Percentiles rank a stretch among this genome's conserved stretches.
Conservation (phyloP, 2,797 vertebrate genomes). For the Acrossocheilus wenchowensis region DNA sequence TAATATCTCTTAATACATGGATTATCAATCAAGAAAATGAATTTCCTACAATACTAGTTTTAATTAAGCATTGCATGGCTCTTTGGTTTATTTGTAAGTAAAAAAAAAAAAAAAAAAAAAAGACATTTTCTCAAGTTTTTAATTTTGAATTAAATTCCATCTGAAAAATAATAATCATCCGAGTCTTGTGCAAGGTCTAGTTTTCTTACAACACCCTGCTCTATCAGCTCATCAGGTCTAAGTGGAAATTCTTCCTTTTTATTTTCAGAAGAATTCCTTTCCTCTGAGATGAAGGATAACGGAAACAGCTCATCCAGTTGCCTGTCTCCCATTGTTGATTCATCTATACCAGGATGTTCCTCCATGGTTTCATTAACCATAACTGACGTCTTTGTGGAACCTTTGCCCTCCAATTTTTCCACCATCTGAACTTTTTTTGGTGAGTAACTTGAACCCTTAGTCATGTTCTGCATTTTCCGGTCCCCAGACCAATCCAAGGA, state of each 20-base stretch:
- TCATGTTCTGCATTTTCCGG: background rate
- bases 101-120: background rate
- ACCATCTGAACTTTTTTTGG: background rate
- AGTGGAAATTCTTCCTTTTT: background rate
- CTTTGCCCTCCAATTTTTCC: background rate
- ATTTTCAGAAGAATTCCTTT: background rate
- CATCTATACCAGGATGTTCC: background rate
- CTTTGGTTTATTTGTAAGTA: background rate
- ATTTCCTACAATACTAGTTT: background rate
- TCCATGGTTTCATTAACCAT: background rate
- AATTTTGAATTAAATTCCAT: background rate
- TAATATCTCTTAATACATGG: background rate
- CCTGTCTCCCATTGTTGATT: background rate
- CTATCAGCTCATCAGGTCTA: background rate
- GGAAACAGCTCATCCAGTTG: background rate
- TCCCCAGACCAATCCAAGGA: background rate
- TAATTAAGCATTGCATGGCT: background rate
- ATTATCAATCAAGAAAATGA: background rate
- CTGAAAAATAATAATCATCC: constrained; percentile 6
- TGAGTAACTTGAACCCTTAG: background rate
- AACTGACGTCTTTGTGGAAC: background rate
- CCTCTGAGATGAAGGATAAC: background rate
- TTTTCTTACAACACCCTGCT: constrained; percentile 15
- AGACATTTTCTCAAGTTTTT: background rate
- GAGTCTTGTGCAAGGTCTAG: background rate